These are phyloP conservation scores for Cepaea nemoralis DNA, from an alignment of 1,140 invertebrate genomes.

Conservation along the genomic window DNA sequence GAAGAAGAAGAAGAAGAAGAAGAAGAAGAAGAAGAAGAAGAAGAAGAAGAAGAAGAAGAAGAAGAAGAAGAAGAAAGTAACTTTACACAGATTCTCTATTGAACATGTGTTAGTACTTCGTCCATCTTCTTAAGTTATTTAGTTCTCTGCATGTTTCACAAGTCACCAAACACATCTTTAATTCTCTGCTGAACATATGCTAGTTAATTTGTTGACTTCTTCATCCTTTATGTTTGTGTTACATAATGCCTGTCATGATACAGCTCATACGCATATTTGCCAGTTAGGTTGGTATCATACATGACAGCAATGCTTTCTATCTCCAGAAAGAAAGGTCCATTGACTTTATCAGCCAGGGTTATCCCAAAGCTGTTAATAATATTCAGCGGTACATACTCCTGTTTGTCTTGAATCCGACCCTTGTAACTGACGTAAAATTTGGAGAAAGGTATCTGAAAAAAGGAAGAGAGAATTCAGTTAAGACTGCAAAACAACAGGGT, in stretches of 20 bases:
- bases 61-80: too few relatives aligned
- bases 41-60: too few relatives aligned
- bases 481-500: too few relatives aligned
- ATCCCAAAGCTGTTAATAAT: constrained; percentile 84
- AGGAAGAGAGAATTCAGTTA: not conserved
- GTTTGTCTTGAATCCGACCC: constrained; percentile 89
- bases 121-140: too few relatives aligned
- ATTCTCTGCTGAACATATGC: too few relatives aligned
- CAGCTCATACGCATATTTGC: constrained; percentile 92
- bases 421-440: constrained; percentile 89
- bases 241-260: constrained; percentile 73
- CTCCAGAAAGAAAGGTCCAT: constrained; percentile 90
- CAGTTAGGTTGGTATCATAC: constrained; percentile 81
- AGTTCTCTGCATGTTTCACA: too few relatives aligned
- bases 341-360: constrained; percentile 80
- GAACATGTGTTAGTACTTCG: too few relatives aligned
- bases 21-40: too few relatives aligned
- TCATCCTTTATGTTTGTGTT: constrained; percentile 23
- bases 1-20: too few relatives aligned
- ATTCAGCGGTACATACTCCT: constrained; percentile 76
- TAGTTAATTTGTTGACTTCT: too few relatives aligned
- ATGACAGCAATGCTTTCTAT: constrained; percentile 92
- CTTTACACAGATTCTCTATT: too few relatives aligned
- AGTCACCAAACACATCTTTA: too few relatives aligned
- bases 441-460: constrained; percentile 91